phyloP scores from a whole-genome alignment of 1,140 invertebrate genomes.

The Hetaerina americana region DNA sequence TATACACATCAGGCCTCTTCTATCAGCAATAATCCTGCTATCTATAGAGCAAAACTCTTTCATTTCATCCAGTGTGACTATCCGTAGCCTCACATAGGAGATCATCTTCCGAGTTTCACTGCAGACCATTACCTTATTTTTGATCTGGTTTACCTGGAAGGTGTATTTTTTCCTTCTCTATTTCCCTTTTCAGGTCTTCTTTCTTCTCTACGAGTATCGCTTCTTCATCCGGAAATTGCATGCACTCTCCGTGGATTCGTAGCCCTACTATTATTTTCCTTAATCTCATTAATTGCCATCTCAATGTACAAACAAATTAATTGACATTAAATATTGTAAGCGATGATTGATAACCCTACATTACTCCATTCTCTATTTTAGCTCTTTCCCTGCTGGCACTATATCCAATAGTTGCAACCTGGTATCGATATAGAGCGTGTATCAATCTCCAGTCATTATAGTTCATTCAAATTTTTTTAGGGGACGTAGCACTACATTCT shows the following conservation, averaged over 20 bases:
- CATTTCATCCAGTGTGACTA: too few species aligned
- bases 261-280: background rate
- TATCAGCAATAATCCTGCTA: too few species aligned
- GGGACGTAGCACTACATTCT: background rate
- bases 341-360: background rate
- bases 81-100: too few species aligned
- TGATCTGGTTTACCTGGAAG: too few species aligned
- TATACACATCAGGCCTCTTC: too few species aligned
- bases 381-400: background rate
- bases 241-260: background rate
- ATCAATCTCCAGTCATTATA: background rate
- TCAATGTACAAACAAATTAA: background rate
- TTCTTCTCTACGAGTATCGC: background rate
- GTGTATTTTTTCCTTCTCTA: too few species aligned
- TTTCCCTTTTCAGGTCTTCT: background rate
- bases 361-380: background rate
- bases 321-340: background rate
- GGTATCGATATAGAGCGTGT: background rate
- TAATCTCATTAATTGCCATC: background rate
- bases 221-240: background rate
- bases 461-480: background rate
- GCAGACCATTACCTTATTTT: too few species aligned
- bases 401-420: background rate
- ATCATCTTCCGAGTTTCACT: too few species aligned
- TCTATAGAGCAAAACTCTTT: too few species aligned